Evolutionary conservation across 2,888 invertebrate genomes (phyloP).

Genomic region (Melinaea marsaeus): DNA sequence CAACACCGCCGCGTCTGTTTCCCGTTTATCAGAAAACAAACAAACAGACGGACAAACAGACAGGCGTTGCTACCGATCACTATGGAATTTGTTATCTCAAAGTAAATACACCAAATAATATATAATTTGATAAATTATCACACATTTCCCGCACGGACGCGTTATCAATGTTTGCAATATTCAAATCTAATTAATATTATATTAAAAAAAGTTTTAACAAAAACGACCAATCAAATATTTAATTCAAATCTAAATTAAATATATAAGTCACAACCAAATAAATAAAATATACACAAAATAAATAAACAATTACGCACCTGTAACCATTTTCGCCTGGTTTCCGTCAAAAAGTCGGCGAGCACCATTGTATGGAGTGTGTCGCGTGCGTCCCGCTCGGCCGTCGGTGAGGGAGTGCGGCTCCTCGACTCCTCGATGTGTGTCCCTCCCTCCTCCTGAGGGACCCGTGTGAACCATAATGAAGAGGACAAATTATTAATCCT

Average conservation of each 20-base stretch:
- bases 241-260: constrained; percentile 1
- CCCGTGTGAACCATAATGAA: not conserved
- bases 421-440: not conserved
- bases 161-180: not conserved
- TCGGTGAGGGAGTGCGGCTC: constrained; percentile 46
- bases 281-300: constrained; percentile 1
- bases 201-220: not conserved
- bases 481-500: not conserved
- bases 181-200: not conserved
- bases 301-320: constrained; percentile 47
- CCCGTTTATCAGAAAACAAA: constrained; percentile 16
- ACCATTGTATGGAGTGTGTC: constrained; percentile 48
- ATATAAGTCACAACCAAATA: constrained; percentile 10
- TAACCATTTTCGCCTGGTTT: constrained; percentile 68
- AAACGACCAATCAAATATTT: constrained; percentile 5
- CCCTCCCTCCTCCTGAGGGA: constrained; percentile 4
- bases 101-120: constrained; percentile 13
- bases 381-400: constrained; percentile 40
- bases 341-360: constrained; percentile 67
- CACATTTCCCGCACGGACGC: constrained; percentile 9
- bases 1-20: constrained; percentile 18
- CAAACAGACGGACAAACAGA: constrained; percentile 18
- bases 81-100: constrained; percentile 14
- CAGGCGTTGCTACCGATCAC: constrained; percentile 10
- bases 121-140: constrained; percentile 9